Evolutionary conservation across 2,113 vertebrate genomes (phyloP), one percentile per base, ranked within the genome.

Genomic region (Fulmarus glacialis): DNA sequence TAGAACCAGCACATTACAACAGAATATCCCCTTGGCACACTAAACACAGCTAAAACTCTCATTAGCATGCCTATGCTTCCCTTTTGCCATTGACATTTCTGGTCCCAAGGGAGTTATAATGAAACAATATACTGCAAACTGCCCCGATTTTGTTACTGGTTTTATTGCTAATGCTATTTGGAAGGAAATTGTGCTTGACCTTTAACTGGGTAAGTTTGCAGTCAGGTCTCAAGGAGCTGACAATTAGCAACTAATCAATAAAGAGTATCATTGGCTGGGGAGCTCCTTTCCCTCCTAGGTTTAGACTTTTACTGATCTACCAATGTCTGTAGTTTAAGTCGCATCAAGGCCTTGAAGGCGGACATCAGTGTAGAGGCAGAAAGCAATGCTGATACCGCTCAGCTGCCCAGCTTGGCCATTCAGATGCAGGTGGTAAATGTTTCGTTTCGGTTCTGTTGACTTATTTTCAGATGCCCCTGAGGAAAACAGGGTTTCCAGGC

Each of bases 1-100:
- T 18, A 60, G 70, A 91, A 27, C 45, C 29, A 30, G 79, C 52
- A 29, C 32, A 15, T 56, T 73, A 47, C 2, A 45, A 43, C 62
- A 89, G 78, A 66, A 82, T 42, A 80, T 90, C 77, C 80, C 63
- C 74, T 50, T 86, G 77, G 64, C 84, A 91, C 78, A 27, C 11
- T 74, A 45, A 68, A 67, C 36, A 96, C 91, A 95, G 86, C 82
- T 68, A 63, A 82, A 91, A 23, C 83, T 86, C 87, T 81, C 72
- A 62, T 93, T 86, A 91, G 32, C 43, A 77, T 79, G 81, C 19
- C 75, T 58, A 1, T 32, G 2, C 48, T 78, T 84, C 82, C 63
- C 38, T 94, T 89, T 67, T 91, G 59, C 40, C 77, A 89, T 34
- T 94, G 93, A 80, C 70, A 78, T 92, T 97, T 95, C 85, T 95